phyloP scores from a whole-genome alignment of 2,797 vertebrate genomes.

The Caiman crocodilus region DNA sequence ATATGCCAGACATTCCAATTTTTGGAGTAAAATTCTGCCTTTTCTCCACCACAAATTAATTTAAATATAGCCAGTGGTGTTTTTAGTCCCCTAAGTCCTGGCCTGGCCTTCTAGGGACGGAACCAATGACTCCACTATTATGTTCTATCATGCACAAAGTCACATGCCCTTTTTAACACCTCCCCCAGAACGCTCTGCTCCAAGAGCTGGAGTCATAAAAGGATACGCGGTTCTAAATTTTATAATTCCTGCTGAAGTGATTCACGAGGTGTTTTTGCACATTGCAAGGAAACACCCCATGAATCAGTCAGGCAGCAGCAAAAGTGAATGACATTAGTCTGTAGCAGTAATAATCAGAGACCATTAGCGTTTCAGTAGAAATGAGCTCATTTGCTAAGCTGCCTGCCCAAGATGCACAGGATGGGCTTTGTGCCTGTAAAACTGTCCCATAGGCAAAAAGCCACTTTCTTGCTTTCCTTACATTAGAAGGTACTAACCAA shows the following conservation, averaged over 20 bases:
- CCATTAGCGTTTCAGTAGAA: constrained; percentile 59
- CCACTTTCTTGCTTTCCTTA: neutral
- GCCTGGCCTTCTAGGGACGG: neutral
- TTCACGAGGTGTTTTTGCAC: constrained; percentile 61
- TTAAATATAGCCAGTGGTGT: neutral
- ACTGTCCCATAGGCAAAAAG: constrained; percentile 33
- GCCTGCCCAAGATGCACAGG: neutral
- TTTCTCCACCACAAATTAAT: fast-evolving
- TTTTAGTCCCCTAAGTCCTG: neutral
- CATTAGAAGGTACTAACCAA: neutral
- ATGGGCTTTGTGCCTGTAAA: constrained; percentile 33
- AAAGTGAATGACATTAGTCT: constrained; percentile 60
- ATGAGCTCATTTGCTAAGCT: constrained; percentile 66
- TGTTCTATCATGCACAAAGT: neutral
- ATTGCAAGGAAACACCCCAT: constrained; percentile 71
- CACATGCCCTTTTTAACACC: constrained; percentile 57
- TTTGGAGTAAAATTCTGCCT: neutral
- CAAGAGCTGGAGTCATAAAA: constrained; percentile 43
- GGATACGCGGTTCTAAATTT: constrained; percentile 54
- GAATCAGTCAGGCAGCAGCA: constrained; percentile 68
- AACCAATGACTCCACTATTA: constrained; percentile 21
- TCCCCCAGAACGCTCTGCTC: constrained; percentile 59
- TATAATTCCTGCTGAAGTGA: constrained; percentile 58
- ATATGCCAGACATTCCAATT: neutral
- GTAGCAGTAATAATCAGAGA: constrained; percentile 44